phyloP scores from a whole-genome alignment of 2,888 invertebrate genomes.

The Ethmia dodecea region DNA sequence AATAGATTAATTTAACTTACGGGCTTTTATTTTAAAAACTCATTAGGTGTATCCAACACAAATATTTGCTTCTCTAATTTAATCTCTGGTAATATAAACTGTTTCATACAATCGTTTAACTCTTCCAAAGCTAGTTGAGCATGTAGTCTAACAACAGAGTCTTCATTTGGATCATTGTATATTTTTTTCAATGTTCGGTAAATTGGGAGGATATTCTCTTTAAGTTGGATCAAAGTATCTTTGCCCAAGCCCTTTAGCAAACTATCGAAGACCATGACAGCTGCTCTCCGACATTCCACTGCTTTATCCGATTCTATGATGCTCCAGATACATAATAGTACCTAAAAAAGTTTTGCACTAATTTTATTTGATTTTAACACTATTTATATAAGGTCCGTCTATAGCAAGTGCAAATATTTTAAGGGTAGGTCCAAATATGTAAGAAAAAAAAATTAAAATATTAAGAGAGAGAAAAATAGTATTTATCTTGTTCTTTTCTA shows the following conservation, averaged over 20 bases:
- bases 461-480: no score
- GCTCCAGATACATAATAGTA: slow-evolving; percentile 82
- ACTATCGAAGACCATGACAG: slow-evolving; percentile 85
- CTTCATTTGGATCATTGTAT: slow-evolving; percentile 80
- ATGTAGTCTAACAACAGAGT: slow-evolving; percentile 82
- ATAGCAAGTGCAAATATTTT: no score
- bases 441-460: no score
- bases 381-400: no score
- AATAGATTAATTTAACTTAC: no score
- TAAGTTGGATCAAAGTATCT: slow-evolving; percentile 81
- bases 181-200: slow-evolving; percentile 84
- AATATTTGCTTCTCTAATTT: slow-evolving; percentile 78
- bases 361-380: no score
- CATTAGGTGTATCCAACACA: slow-evolving; percentile 32
- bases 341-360: slow-evolving; percentile 78
- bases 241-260: slow-evolving; percentile 86
- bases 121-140: slow-evolving; percentile 87
- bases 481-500: no score
- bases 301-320: slow-evolving; percentile 84
- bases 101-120: slow-evolving; percentile 81
- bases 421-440: no score
- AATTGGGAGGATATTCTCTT: slow-evolving; percentile 81
- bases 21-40: slow-evolving; percentile 24
- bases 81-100: slow-evolving; percentile 77
- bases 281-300: slow-evolving; percentile 86